Evolutionary conservation across 1,140 invertebrate genomes (phyloP), one percentile per base, ranked within the genome.

Genomic region (Lepidurus couesii): DNA sequence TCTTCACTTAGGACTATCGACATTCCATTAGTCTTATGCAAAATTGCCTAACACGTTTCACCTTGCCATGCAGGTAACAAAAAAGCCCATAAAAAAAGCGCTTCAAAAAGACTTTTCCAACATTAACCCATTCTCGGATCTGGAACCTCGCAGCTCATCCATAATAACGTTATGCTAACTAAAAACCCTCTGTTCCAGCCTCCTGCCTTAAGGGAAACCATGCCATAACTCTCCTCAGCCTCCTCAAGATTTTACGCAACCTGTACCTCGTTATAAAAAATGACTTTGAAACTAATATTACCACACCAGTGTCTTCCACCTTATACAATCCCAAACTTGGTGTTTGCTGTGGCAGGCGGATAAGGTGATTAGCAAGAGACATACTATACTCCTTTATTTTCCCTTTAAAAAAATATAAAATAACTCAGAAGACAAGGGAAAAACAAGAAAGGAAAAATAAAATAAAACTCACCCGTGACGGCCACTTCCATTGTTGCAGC

Each of bases 401-500:
- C 34, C 34, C 3, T 34, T 3, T 0, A 34, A 34, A 34, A 34
- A 3, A 34, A 1, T 34, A 44, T 42, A 44, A 47, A 44, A 76
- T 44, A 44, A 47, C 11, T 44, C 24, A 76, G 24, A 76, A 44
- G 34, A 76, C 16, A 13, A 4, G 16, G 45, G 24, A 11, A 21
- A 44, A 44, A 26, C 24, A 21, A 44, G 5, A n/a, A 44, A 1
- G 42, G 21, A 7, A n/a, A n/a, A 65, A 0, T 1, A 21, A 65
- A 65, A 21, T 13, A 13, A 11, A 79, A 84, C 86, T 84, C 84
- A 93, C 92, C 92, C 79, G 92, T 91, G 0, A 99, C 97, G 42
- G 94, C 94, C 11, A 98, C 91, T 86, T 97, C 94, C 91, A 98
- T 96, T 0, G 91, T 93, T 6, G 96, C 96, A 45, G 95, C 88